Percentiles rank a stretch among this genome's conserved stretches.
Evolutionary conservation across 2,888 invertebrate genomes (phyloP).

Genomic region (Synanthedon formicaeformis): DNA sequence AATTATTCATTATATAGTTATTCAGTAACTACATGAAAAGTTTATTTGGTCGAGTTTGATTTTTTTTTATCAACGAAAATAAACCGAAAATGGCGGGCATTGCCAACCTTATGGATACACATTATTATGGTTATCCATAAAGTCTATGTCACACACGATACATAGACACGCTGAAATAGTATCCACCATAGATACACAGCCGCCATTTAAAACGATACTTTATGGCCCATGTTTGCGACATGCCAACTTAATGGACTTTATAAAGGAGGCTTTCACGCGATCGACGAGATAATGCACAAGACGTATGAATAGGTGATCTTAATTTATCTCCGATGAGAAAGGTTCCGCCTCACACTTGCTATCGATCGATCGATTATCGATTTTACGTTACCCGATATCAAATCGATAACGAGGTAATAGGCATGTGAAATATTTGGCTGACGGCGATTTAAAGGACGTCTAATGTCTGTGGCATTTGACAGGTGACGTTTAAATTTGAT

Average conservation of each 20-base stretch:
- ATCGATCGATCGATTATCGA: constrained; percentile 46
- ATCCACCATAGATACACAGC: constrained; percentile 12
- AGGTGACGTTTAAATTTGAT: background rate
- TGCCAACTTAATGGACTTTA: constrained; percentile 51
- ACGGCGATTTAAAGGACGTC: background rate
- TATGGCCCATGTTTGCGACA: constrained; percentile 45
- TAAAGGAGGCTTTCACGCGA: constrained; percentile 51
- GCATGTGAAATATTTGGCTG: background rate
- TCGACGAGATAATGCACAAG: constrained; percentile 47
- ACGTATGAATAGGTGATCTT: constrained; percentile 66
- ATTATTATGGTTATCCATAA: background rate
- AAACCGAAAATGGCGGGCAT: too few species aligned
- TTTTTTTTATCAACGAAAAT: too few species aligned
- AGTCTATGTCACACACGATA: constrained; percentile 14
- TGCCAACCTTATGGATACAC: too few species aligned
- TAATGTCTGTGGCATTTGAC: background rate
- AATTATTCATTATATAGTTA: too few species aligned
- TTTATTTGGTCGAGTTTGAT: too few species aligned
- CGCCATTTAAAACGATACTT: constrained; percentile 40
- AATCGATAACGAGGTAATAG: constrained; percentile 26
- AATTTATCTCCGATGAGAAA: constrained; percentile 50
- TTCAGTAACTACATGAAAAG: too few species aligned
- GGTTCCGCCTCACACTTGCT: constrained; percentile 52
- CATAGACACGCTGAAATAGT: constrained; percentile 11
- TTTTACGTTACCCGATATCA: constrained; percentile 34